phyloP scores from a whole-genome alignment of 2,888 invertebrate genomes.

The Drymonia ruficornis region DNA sequence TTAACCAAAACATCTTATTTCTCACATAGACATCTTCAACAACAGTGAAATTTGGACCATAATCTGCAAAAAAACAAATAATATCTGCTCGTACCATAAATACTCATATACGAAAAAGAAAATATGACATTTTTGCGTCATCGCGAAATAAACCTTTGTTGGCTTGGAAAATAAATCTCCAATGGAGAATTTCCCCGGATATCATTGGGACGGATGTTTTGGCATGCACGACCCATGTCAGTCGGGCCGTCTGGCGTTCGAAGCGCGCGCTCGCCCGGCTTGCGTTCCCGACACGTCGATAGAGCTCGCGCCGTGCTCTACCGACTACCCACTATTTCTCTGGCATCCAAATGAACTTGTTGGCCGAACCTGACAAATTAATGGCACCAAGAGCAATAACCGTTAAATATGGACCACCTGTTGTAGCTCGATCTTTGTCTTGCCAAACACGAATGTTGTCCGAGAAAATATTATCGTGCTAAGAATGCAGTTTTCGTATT shows the following conservation, averaged over 20 bases:
- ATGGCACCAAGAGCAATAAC: constrained; percentile 63
- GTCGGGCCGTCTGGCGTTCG: constrained; percentile 20
- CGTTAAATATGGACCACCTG: constrained; percentile 73
- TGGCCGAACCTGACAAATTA: constrained; percentile 63
- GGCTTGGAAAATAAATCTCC: constrained; percentile 51
- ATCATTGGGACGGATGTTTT: constrained; percentile 61
- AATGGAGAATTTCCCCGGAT: constrained; percentile 50
- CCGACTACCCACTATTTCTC: constrained; percentile 41
- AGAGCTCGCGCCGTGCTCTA: constrained; percentile 13
- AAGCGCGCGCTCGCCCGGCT: constrained; percentile 20
- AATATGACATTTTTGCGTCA: constrained; percentile 18
- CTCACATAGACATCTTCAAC: neutral
- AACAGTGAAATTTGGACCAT: neutral
- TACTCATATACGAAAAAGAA: constrained; percentile 6
- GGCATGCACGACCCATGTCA: constrained; percentile 65
- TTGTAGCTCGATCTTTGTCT: constrained; percentile 46
- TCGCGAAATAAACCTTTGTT: constrained; percentile 37
- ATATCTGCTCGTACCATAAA: neutral
- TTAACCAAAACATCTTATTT: neutral
- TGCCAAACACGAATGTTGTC: constrained; percentile 27
- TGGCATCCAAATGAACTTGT: constrained; percentile 44
- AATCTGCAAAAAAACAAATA: neutral
- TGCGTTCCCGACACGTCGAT: constrained; percentile 21
- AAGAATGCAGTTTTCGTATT: no score
- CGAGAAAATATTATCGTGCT: neutral